Evolutionary conservation across 2,888 invertebrate species (phyloP).

Genomic region (Adelphocoris suturalis): DNA sequence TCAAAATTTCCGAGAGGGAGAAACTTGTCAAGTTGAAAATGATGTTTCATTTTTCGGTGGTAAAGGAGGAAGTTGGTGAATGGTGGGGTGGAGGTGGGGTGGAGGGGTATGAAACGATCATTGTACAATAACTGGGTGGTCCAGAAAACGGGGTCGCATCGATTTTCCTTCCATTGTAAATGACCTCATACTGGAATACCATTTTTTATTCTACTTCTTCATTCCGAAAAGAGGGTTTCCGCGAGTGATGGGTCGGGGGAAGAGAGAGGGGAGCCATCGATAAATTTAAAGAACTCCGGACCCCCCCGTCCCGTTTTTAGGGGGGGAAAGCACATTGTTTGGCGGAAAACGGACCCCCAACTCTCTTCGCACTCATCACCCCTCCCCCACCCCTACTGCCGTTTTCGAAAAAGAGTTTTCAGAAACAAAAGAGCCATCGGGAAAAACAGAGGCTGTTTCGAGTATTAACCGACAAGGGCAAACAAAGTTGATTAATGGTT

Average conservation of each 20-base stretch:
- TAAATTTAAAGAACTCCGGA: conserved; percentile 66
- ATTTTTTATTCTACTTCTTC: conserved; percentile 34
- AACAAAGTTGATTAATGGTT: conserved; percentile 68
- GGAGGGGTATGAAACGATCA: conserved; percentile 3
- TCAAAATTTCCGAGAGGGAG: conserved; percentile 3
- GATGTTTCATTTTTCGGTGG: conserved; percentile 18
- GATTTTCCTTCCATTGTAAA: conserved; percentile 39
- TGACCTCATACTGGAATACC: conserved; percentile 42
- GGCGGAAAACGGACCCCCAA: neutral
- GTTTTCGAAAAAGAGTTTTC: conserved; percentile 15
- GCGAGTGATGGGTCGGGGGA: neutral
- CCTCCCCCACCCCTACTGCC: neutral
- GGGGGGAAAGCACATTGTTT: conserved; percentile 57
- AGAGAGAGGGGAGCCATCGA: conserved; percentile 26
- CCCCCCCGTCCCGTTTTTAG: conserved; percentile 48
- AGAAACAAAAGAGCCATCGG: conserved; percentile 27
- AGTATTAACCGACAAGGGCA: conserved; percentile 60
- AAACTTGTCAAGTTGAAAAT: conserved; percentile 39
- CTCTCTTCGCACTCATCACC: neutral
- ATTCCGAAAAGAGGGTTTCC: conserved; percentile 3
- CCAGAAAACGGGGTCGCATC: conserved; percentile 31
- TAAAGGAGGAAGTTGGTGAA: neutral
- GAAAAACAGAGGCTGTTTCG: conserved; percentile 66
- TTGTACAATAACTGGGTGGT: conserved; percentile 31
- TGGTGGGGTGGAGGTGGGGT: neutral